These are phyloP conservation scores for Ctenopoma multispine DNA, from an alignment of 2,797 vertebrate species.

Conservation along the genomic window DNA sequence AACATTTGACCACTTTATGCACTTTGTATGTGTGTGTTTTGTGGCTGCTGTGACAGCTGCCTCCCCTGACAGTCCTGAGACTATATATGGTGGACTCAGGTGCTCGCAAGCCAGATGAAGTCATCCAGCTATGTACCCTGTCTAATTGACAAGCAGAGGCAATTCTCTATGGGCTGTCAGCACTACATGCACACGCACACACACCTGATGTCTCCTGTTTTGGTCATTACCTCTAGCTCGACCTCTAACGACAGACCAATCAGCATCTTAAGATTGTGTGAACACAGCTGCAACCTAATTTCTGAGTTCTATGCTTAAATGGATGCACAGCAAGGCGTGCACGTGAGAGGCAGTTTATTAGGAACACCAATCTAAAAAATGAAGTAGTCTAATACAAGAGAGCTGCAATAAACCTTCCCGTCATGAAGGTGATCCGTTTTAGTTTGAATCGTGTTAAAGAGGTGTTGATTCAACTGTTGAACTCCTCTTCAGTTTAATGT, in stretches of 20 bases:
- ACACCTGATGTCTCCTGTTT: constrained; percentile 76
- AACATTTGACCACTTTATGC: constrained; percentile 66
- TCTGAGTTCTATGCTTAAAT: not conserved
- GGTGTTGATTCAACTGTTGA: not conserved
- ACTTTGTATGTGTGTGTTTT: constrained; percentile 51
- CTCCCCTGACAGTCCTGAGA: constrained; percentile 61
- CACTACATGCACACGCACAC: constrained; percentile 59
- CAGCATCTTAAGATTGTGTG: constrained; percentile 55
- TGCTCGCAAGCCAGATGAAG: constrained; percentile 75
- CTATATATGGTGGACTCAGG: constrained; percentile 72
- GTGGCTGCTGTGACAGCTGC: constrained; percentile 68
- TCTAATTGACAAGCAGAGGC: constrained; percentile 79
- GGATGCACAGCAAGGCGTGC: constrained; percentile 7
- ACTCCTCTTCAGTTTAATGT: no score
- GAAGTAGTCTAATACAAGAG: no score
- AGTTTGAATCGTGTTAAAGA: not conserved
- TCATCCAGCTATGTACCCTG: constrained; percentile 69
- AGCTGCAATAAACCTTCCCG: not conserved
- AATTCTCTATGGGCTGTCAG: constrained; percentile 71
- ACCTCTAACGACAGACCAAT: constrained; percentile 29
- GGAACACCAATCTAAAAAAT: not conserved
- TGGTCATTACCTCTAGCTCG: constrained; percentile 56
- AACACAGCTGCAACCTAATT: constrained; percentile 59
- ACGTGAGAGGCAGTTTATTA: not conserved
- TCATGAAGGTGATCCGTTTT: not conserved